A percentile compares a stretch with the other conserved stretches of the same genome.
phyloP scores from a whole-genome alignment of 2,888 invertebrate genomes.

The Actias luna region DNA sequence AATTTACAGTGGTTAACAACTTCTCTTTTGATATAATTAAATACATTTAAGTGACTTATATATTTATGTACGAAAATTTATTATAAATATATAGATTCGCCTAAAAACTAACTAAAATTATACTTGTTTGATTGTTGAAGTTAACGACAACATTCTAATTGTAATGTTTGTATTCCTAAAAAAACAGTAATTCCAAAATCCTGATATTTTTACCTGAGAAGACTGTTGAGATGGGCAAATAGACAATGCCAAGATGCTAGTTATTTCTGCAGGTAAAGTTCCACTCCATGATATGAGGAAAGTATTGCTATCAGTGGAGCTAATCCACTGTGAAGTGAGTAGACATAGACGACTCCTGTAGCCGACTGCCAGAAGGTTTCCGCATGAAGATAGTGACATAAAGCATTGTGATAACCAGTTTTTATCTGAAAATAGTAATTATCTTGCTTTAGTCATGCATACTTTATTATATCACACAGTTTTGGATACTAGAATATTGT shows the following conservation, averaged over 20 bases:
- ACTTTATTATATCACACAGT: not conserved
- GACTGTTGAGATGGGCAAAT: slow-evolving; percentile 72
- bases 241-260: slow-evolving; percentile 58
- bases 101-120: too few species aligned
- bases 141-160: too few species aligned
- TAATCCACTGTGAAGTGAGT: slow-evolving; percentile 74
- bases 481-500: not conserved
- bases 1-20: too few species aligned
- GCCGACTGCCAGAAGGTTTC: slow-evolving; percentile 66
- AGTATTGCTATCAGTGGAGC: slow-evolving; percentile 64
- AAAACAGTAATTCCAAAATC: not conserved
- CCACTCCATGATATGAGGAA: slow-evolving; percentile 76
- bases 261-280: slow-evolving; percentile 64
- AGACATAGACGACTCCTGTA: slow-evolving; percentile 66
- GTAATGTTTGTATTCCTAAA: too few species aligned
- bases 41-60: too few species aligned
- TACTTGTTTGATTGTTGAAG: too few species aligned
- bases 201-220: slow-evolving; percentile 58
- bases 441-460: not conserved
- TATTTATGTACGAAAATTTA: too few species aligned
- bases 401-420: slow-evolving; percentile 72
- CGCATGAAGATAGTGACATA: slow-evolving; percentile 71
- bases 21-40: too few species aligned
- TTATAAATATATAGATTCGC: too few species aligned
- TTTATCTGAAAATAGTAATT: slow-evolving; percentile 52